Evolutionary conservation across 2,113 vertebrate species (phyloP), one percentile per base, ranked within the genome.

Genomic region (Gambusia affinis): DNA sequence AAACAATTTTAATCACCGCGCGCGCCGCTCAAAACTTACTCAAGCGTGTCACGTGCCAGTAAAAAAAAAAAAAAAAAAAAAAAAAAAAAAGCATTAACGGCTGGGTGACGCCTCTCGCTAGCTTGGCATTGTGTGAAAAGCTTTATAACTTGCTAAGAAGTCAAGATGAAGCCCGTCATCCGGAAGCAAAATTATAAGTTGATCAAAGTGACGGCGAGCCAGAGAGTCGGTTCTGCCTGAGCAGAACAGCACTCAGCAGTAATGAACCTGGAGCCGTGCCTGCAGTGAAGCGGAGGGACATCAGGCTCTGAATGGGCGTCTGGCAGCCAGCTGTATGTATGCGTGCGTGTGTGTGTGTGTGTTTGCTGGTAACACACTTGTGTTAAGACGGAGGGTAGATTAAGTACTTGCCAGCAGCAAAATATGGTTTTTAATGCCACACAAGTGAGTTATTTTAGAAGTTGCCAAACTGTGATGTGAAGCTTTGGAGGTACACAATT

Each of bases 221-320:
- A 84, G 79, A 79, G 64, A 85, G 84, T 81, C 87, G 79, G 80
- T 85, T 83, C 80, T 76, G 85, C 87, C 76, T 83, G 81, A 87
- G 88, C 81, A 81, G 79, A 60, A 28, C 44, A n/a, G 81, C 87
- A 85, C 88, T 92, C 85, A 87, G 81, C 79, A 33, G 75, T 89
- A 89, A 91, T 89, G 84, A 89, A 89, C 91, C 88, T 90, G 89
- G 91, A 92, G 88, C 87, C 64, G 75, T 78, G 87, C 87, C 87
- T 87, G 81, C 75, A 76, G 82, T 72, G 27, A 85, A 70, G 80
- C 84, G 66, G 72, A 81, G 87, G 85, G 87, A 86, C 87, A 76
- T 72, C 74, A 67, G 71, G 78, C 86, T 88, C 70, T 84, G 81
- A 86, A 85, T 78, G 76, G 81, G 67, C 81, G 80, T 19, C 82